Conservation (phyloP, 92 coral and sea anemone species). For the Palythoa caribaeorum region DNA sequence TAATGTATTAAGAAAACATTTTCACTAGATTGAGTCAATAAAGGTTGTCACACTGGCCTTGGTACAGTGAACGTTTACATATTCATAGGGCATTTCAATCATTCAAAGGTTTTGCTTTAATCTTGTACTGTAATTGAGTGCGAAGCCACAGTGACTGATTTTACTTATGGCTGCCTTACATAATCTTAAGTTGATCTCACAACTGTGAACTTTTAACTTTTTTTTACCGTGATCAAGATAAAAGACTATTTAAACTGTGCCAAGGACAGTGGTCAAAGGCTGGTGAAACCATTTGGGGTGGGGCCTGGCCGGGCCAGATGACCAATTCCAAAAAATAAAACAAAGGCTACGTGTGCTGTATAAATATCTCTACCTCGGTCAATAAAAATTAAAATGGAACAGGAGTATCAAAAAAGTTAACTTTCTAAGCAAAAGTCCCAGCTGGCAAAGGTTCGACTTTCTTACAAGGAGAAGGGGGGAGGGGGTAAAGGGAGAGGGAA, state of each 20-base stretch:
- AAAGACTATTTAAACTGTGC: not conserved
- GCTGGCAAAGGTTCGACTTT: too few species aligned
- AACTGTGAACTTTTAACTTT: too few species aligned
- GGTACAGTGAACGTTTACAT: not conserved
- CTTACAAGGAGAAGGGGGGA: too few species aligned
- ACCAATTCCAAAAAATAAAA: constrained; percentile 11
- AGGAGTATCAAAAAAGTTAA: not conserved
- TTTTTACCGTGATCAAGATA: too few species aligned
- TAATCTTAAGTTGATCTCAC: too few species aligned
- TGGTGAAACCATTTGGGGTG: constrained; percentile 42
- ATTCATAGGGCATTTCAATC: too few species aligned
- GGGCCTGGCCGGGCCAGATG: constrained; percentile 48
- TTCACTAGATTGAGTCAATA: not conserved
- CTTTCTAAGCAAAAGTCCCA: not conserved
- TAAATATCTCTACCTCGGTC: not conserved
- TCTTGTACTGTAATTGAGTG: not conserved
- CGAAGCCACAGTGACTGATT: too few species aligned
- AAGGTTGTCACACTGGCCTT: not conserved
- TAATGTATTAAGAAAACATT: not conserved
- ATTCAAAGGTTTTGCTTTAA: too few species aligned
- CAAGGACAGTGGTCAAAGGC: not conserved
- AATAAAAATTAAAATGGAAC: not conserved
- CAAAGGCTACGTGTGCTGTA: not conserved
- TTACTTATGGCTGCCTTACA: too few species aligned
- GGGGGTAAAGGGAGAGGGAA: not conserved